These are phyloP conservation scores for Oppia nitens DNA, from an alignment of 1,140 invertebrate genomes.

Conservation along the genomic window DNA sequence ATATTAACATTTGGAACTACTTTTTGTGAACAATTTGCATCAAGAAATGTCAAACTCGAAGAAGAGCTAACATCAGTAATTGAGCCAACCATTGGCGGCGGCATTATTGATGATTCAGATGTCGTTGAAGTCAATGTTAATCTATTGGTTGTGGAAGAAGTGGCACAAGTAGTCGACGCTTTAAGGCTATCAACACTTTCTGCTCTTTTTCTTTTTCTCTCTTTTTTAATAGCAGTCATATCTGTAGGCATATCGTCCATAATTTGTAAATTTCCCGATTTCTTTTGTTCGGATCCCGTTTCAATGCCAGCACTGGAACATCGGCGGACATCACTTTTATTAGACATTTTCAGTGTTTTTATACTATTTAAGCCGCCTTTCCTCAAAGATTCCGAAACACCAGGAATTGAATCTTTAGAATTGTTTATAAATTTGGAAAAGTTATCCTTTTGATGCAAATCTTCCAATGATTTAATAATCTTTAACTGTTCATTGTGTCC, in stretches of 20 bases:
- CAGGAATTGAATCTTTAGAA: conserved; percentile 1
- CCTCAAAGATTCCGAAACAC: not conserved
- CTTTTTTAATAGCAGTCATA: conserved; percentile 37
- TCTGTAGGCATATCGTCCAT: conserved; percentile 32
- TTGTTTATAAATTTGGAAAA: conserved; percentile 1
- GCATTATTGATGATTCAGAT: conserved; percentile 39
- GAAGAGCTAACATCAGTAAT: conserved; percentile 5
- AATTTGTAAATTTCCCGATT: conserved; percentile 11
- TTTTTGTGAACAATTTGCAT: not conserved
- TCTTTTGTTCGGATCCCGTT: conserved; percentile 14
- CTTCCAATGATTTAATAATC: conserved; percentile 12
- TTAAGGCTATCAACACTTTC: conserved; percentile 23
- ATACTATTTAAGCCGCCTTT: not conserved
- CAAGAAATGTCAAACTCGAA: conserved; percentile 1
- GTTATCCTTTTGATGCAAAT: conserved; percentile 13
- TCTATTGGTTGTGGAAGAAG: not conserved
- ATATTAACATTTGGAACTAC: not conserved
- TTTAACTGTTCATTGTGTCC: conserved; percentile 13
- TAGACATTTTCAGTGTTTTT: not conserved
- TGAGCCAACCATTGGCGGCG: conserved; percentile 32
- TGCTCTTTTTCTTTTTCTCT: conserved; percentile 44
- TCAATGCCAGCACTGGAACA: conserved; percentile 18
- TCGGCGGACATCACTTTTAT: conserved; percentile 15
- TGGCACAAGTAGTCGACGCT: not conserved
- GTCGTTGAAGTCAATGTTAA: not conserved